Evolutionary conservation across 1,140 invertebrate species (phyloP).

Genomic region (Mylabris phalerata): DNA sequence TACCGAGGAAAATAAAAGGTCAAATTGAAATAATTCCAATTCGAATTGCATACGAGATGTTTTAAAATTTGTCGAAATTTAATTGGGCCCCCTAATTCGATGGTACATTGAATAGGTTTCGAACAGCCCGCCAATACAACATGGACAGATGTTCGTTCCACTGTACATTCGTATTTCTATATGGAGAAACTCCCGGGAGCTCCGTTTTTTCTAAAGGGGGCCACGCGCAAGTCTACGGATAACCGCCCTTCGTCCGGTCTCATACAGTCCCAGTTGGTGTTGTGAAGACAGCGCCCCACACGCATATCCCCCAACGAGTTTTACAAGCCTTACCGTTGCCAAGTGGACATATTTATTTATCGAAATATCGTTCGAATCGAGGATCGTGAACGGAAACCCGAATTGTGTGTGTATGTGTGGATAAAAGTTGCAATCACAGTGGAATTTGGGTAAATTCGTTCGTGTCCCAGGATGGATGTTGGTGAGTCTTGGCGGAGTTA

Average conservation of each 20-base stretch:
- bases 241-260: conserved; percentile 16
- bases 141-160: neutral
- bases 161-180: neutral
- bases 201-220: conserved; percentile 14
- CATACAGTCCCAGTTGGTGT: conserved; percentile 2
- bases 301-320: neutral
- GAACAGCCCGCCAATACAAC: conserved; percentile 14
- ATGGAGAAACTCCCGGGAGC: conserved; percentile 10
- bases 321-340: conserved; percentile 3
- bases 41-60: too few species aligned
- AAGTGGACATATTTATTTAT: conserved; percentile 1
- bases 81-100: too few species aligned
- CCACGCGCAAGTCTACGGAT: conserved; percentile 17
- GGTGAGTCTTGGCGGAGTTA: conserved; percentile 37
- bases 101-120: neutral
- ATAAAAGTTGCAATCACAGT: neutral
- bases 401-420: neutral
- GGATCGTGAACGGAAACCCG: neutral
- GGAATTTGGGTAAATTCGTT: neutral
- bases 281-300: conserved; percentile 6
- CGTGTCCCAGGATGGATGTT: conserved; percentile 20
- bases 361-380: neutral
- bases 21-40: too few species aligned
- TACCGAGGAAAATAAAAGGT: too few species aligned
- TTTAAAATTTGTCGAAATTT: too few species aligned